phyloP scores from a whole-genome alignment of 53 echinoderm and acorn worm species.

The Echinarachnius parma region DNA sequence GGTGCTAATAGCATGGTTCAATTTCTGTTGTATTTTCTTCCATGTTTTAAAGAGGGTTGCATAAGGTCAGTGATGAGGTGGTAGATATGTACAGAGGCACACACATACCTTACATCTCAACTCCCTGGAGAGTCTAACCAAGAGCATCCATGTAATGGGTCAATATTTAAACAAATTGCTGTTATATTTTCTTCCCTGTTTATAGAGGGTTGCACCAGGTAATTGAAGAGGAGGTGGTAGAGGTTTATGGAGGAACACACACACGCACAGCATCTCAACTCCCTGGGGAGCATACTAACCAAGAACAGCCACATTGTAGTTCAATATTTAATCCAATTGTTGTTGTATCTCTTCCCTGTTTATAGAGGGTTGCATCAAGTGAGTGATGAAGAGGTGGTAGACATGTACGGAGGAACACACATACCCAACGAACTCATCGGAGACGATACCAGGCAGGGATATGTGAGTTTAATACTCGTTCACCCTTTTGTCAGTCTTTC shows the following conservation, averaged over 20 bases:
- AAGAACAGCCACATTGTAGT: too few species aligned
- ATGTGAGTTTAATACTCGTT: slow-evolving; percentile 39
- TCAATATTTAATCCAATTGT: too few species aligned
- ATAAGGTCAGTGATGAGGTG: neutral
- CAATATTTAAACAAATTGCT: neutral
- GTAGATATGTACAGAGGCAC: neutral
- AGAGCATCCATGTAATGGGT: too few species aligned
- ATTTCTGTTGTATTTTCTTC: neutral
- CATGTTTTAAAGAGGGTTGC: neutral
- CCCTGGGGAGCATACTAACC: too few species aligned
- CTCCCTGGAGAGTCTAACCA: too few species aligned
- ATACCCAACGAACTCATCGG: slow-evolving; percentile 64
- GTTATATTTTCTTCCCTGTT: neutral
- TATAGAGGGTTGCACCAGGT: neutral
- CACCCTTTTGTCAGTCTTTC: too few species aligned
- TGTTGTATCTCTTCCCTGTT: too few species aligned
- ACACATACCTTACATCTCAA: too few species aligned
- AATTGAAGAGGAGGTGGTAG: neutral
- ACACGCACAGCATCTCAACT: too few species aligned
- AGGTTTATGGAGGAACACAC: too few species aligned
- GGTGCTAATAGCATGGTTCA: too few species aligned
- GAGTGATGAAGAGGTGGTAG: slow-evolving; percentile 64
- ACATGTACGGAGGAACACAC: slow-evolving; percentile 77
- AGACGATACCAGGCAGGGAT: slow-evolving; percentile 21
- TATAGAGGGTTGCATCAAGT: slow-evolving; percentile 66